phyloP scores from a whole-genome alignment of 1,140 invertebrate species.

The Drosophila nannoptera region DNA sequence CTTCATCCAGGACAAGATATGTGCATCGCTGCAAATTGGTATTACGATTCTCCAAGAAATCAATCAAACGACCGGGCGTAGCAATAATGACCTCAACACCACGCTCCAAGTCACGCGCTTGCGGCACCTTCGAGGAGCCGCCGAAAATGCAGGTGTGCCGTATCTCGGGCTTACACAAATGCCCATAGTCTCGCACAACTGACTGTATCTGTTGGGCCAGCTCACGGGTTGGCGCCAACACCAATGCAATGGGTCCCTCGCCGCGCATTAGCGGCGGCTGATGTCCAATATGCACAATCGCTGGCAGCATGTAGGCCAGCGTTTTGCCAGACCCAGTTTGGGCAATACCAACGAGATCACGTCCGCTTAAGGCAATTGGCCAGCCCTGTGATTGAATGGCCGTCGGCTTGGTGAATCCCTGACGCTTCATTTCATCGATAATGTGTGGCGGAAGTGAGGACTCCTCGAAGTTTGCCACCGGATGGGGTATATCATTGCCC shows the following conservation, averaged over 20 bases:
- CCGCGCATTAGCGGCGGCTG: slow-evolving; percentile 86
- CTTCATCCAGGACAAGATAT: slow-evolving; percentile 98
- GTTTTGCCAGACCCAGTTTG: slow-evolving; percentile 97
- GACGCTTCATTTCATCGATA: slow-evolving; percentile 88
- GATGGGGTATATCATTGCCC: slow-evolving; percentile 90
- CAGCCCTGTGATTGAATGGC: slow-evolving; percentile 93
- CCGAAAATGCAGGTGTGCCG: slow-evolving; percentile 98
- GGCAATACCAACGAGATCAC: slow-evolving; percentile 96
- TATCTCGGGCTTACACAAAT: slow-evolving; percentile 85
- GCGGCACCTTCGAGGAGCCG: slow-evolving; percentile 96
- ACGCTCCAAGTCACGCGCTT: slow-evolving; percentile 93
- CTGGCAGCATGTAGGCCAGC: slow-evolving; percentile 90
- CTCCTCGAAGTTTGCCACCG: slow-evolving; percentile 93
- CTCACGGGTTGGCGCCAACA: slow-evolving; percentile 97
- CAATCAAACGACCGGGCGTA: slow-evolving; percentile 97
- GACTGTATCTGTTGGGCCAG: slow-evolving; percentile 98
- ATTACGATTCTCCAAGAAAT: slow-evolving; percentile 95
- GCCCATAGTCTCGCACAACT: slow-evolving; percentile 94
- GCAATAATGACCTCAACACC: slow-evolving; percentile 96
- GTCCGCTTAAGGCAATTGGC: slow-evolving; percentile 94
- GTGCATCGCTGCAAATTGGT: slow-evolving; percentile 95
- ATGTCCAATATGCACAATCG: slow-evolving; percentile 87
- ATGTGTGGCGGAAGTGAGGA: slow-evolving; percentile 92
- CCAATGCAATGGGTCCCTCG: slow-evolving; percentile 95
- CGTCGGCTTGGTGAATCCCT: slow-evolving; percentile 91